Base-by-base conservation (phyloP, 2,113 vertebrate genomes). In the Diadophis punctatus region DNA sequence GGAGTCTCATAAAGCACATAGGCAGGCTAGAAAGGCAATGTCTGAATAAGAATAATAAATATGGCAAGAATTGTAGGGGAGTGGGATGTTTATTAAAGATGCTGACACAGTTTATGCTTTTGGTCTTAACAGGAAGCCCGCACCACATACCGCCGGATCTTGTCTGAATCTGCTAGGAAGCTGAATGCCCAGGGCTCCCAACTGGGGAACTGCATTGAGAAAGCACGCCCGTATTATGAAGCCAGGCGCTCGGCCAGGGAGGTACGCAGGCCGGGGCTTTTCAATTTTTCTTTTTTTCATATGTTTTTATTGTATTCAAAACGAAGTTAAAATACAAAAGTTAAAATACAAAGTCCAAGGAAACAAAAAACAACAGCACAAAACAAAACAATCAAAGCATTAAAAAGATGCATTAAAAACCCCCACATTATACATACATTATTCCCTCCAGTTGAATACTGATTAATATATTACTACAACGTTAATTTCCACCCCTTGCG, bases 221-320 rank as follows among this genome's bases (percentile, higher is more conserved):
- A 98, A 93, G 98, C 99, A 0, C 97, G 99, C 12, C 99, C 99
- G 0, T 99, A 99, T 95, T 99, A 99, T 25, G 99, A 99, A 95
- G 98, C 99, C 0, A 97, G 98, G 0, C 97, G 98, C 63, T 96
- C 98, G 8, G 98, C 99, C 90, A 99, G 99, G 96, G 99, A 99
- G 98, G 98, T 98, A 90, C 10, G 46, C 43, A 0, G 7, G 10
- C 1, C 16, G 3, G 27, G 18, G 6, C 7, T 48, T 56, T 52
- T 20, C 68, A 53, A 53, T 60, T 63, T 11, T 46, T 46, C 46
- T 23, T 8, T 25, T 10, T 27, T 1, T 3, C 25, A 10, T 12
- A 63, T 63, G 25, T 60, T 60, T 60, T 63, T 63, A 63, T 63
- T 30, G 11, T 63, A 63, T 63, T 30, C 25, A 30, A 63, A 63